A percentile compares a stretch with the other conserved stretches of the same genome.
These are phyloP conservation scores for Corydoras sp. DNA, from an alignment of 2,113 vertebrate genomes.

Conservation along the genomic window DNA sequence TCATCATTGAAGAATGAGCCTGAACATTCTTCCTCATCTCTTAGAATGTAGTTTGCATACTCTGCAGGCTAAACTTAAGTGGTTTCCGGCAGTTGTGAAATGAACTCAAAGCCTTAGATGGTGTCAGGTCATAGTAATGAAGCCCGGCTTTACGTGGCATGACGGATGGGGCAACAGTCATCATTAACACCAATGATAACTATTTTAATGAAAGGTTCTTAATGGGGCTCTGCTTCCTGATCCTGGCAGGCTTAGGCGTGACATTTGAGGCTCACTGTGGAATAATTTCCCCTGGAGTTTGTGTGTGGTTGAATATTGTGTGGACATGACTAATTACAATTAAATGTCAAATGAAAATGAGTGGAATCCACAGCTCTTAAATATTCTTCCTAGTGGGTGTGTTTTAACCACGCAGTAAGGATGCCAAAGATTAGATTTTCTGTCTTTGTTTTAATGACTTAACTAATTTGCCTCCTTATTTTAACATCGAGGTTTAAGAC, in stretches of 20 bases:
- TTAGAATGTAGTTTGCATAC: constrained; percentile 21
- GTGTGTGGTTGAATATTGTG: constrained; percentile 9
- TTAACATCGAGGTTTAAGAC: too few relatives aligned
- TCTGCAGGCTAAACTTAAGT: constrained; percentile 21
- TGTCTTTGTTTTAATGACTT: too few relatives aligned
- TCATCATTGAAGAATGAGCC: constrained; percentile 26
- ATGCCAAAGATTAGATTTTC: too few relatives aligned
- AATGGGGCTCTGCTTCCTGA: constrained; percentile 28
- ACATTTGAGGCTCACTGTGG: constrained; percentile 35
- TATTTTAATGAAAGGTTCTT: constrained; percentile 39
- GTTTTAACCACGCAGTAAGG: too few relatives aligned
- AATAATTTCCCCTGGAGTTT: constrained; percentile 29
- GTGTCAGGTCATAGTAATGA: constrained; percentile 36
- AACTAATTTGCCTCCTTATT: too few relatives aligned
- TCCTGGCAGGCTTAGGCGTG: constrained; percentile 30
- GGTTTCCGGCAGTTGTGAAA: constrained; percentile 9
- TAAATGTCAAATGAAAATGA: constrained; percentile 43
- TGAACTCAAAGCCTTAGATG: constrained; percentile 29
- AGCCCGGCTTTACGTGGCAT: constrained; percentile 16
- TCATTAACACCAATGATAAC: constrained; percentile 33
- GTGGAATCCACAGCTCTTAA: constrained; percentile 20
- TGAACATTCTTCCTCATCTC: constrained; percentile 1
- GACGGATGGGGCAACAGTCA: constrained; percentile 33
- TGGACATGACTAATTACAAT: constrained; percentile 24
- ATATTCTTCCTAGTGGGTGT: constrained; percentile 2